A percentile compares a stretch with the other conserved stretches of the same genome.
Evolutionary conservation across 2,888 invertebrate genomes (phyloP).

Genomic region (Mythimna impura): DNA sequence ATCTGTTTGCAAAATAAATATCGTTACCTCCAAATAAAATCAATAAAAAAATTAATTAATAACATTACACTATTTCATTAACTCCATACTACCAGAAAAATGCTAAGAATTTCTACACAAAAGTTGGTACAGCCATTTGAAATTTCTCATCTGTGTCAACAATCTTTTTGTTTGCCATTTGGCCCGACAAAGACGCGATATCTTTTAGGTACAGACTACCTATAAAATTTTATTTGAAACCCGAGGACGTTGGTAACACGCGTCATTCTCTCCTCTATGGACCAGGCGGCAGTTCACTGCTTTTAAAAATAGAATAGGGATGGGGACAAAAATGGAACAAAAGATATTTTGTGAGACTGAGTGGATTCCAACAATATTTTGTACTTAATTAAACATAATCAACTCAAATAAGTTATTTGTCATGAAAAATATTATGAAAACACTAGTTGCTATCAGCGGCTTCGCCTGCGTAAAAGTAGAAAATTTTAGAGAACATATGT

Average conservation of each 20-base stretch:
- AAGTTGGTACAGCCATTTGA: conserved; percentile 20
- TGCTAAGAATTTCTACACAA: not conserved
- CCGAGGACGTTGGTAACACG: conserved; percentile 32
- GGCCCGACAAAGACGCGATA: conserved; percentile 41
- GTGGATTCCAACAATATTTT: too few relatives aligned
- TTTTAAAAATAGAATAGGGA: conserved; percentile 43
- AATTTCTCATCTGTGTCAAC: conserved; percentile 37
- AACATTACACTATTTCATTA: not conserved
- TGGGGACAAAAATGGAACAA: not conserved
- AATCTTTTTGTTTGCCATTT: conserved; percentile 50
- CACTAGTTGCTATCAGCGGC: too few relatives aligned
- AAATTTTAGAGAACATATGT: too few relatives aligned
- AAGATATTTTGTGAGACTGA: not conserved
- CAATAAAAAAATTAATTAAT: too few relatives aligned
- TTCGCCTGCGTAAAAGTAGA: too few relatives aligned
- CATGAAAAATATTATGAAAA: too few relatives aligned
- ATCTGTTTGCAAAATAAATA: too few relatives aligned
- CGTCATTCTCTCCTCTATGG: conserved; percentile 30
- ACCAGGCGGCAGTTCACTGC: conserved; percentile 15
- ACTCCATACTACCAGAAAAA: not conserved
- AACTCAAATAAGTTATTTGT: too few relatives aligned
- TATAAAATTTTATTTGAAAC: conserved; percentile 56
- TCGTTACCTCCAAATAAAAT: too few relatives aligned
- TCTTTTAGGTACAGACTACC: conserved; percentile 39
- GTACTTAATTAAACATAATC: too few relatives aligned